phyloP scores from a whole-genome alignment of 2,113 vertebrate species.

The Corythornis vintsioides region DNA sequence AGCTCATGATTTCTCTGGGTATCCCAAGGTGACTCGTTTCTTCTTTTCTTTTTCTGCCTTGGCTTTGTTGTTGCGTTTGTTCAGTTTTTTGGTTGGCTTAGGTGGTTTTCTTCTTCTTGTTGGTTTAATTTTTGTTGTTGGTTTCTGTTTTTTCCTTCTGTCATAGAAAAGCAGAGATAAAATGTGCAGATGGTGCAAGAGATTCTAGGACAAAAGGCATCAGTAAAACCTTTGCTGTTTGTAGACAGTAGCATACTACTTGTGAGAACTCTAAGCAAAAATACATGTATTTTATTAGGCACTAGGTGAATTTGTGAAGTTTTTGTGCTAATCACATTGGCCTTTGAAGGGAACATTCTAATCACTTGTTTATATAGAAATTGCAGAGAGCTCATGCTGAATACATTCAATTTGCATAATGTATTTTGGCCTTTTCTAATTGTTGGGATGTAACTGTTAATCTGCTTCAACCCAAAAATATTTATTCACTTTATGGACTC shows the following conservation, averaged over 20 bases:
- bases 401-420: conserved; percentile 46
- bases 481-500: conserved; percentile 1
- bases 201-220: neutral
- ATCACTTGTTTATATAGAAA: conserved; percentile 47
- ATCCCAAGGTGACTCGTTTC: neutral
- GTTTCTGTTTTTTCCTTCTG: neutral
- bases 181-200: neutral
- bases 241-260: neutral
- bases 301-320: conserved; percentile 1
- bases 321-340: conserved; percentile 36
- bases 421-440: conserved; percentile 59
- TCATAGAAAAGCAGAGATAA: neutral
- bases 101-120: too few species aligned
- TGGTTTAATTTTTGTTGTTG: too few species aligned
- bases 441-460: conserved; percentile 25
- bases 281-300: neutral
- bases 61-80: too few species aligned
- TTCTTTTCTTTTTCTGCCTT: neutral
- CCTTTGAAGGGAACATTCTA: conserved; percentile 42
- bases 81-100: too few species aligned
- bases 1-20: too few species aligned
- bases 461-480: conserved; percentile 10
- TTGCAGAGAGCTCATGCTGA: conserved; percentile 14
- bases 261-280: neutral
- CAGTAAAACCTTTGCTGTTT: neutral